Evolutionary conservation across 23 tunicate genomes (phyloP), one percentile per base, ranked within the genome.

Genomic region (Halocynthia roretzi): DNA sequence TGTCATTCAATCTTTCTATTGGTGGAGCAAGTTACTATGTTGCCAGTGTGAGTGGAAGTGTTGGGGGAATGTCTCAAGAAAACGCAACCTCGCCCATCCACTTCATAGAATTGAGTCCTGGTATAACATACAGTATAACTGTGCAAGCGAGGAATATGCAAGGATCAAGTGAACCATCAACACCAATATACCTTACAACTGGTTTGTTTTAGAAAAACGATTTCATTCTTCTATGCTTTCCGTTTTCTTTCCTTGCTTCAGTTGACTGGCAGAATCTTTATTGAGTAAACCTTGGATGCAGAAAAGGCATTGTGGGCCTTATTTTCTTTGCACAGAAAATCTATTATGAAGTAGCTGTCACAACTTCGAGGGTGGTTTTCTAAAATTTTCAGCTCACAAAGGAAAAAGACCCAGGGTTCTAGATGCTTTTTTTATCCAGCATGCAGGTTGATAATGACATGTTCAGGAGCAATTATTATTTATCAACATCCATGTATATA

Each of bases 101-200:
- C 11, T 83, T 84, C 11, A 51, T 48, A 52, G 83, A 71, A 7
- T 18, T 78, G 31, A 10, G 8, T 6, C 83, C 83, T 71, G 89
- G 89, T 10, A 15, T 62, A 40, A 84, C 83, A 50, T 84, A 84
- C 53, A 71, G 15, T 6, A 51, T 78, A 22, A n/a, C 56, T 11
- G 89, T 78, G 10, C 56, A 50, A 48, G 19, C 78, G 0, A 52
- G 52, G 5, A 74, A 74, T 44, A 54, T 22, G 21, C 55, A 54
- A 18, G 78, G 78, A 10, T 0, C 8, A 7, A 74, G 78, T 54
- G 31, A 15, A 54, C 62, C 62, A 56, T 5, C 62, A 53, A 50
- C 20, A 8, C 8, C 56, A 8, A 40, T 54, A 54, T 74, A 53
- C 8, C 21, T 62, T 7, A 63, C 89, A 31, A 53, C 67, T 18